Conservation (phyloP, 2,797 vertebrate species). For the Sebastes itinus region DNA sequence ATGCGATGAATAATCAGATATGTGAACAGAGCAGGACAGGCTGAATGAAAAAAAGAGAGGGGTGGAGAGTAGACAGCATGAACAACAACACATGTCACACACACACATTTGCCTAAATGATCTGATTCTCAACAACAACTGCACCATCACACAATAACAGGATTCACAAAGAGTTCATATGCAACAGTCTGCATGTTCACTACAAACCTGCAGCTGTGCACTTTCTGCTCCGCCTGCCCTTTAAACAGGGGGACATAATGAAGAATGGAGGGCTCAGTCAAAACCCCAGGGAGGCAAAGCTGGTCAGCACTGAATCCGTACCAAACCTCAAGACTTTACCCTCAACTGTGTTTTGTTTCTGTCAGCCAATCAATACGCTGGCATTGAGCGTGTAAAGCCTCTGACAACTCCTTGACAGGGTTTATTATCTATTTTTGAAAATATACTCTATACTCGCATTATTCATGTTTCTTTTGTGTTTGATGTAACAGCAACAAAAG, state of each 20-base stretch:
- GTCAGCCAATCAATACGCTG: slow-evolving; percentile 43
- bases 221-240: slow-evolving; percentile 54
- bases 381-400: not conserved
- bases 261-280: slow-evolving; percentile 50
- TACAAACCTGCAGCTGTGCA: slow-evolving; percentile 33
- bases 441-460: not conserved
- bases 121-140: slow-evolving; percentile 34
- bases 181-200: slow-evolving; percentile 12
- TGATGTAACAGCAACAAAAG: not conserved
- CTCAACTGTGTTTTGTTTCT: slow-evolving; percentile 29
- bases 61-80: slow-evolving; percentile 15
- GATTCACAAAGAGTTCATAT: slow-evolving; percentile 27
- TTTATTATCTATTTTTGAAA: slow-evolving; percentile 19
- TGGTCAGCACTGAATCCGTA: slow-evolving; percentile 38
- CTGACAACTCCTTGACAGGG: not conserved
- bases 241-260: slow-evolving; percentile 48
- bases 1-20: slow-evolving; percentile 66
- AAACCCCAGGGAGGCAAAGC: slow-evolving; percentile 56
- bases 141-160: slow-evolving; percentile 6
- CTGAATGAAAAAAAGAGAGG: slow-evolving; percentile 9
- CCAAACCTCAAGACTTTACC: slow-evolving; percentile 41
- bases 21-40: slow-evolving; percentile 19
- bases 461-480: not conserved
- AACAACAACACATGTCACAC: slow-evolving; percentile 47
- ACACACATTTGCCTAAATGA: slow-evolving; percentile 34